Evolutionary conservation across 2,888 invertebrate species (phyloP).

Genomic region (Mythimna impura): DNA sequence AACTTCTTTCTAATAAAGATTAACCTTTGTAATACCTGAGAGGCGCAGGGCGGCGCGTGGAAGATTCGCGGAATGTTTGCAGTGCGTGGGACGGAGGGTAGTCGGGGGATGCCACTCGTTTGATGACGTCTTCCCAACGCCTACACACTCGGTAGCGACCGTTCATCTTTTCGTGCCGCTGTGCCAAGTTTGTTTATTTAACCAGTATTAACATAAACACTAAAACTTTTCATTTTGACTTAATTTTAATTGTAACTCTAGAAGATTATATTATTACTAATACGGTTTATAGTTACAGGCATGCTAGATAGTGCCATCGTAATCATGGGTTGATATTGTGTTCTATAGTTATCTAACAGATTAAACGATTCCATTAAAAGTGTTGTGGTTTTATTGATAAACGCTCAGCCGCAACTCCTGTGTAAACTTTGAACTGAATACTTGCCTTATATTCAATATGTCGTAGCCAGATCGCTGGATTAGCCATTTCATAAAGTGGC

Average conservation of each 20-base stretch:
- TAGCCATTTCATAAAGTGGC: too few species aligned
- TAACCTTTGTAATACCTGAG: slow-evolving; percentile 9
- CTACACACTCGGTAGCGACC: slow-evolving; percentile 20
- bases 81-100: slow-evolving; percentile 24
- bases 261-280: slow-evolving; percentile 45
- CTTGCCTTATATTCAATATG: not conserved
- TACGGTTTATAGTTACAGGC: slow-evolving; percentile 32
- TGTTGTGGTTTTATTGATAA: slow-evolving; percentile 49
- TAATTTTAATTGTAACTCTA: slow-evolving; percentile 24
- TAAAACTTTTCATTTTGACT: slow-evolving; percentile 39
- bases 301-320: slow-evolving; percentile 27
- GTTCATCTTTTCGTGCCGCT: not conserved
- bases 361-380: slow-evolving; percentile 53
- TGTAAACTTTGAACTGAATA: slow-evolving; percentile 23
- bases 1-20: slow-evolving; percentile 4
- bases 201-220: slow-evolving; percentile 47
- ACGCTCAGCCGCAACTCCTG: not conserved
- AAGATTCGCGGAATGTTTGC: slow-evolving; percentile 5
- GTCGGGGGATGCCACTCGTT: slow-evolving; percentile 1
- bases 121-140: slow-evolving; percentile 40
- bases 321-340: slow-evolving; percentile 52
- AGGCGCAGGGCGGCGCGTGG: not conserved
- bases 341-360: slow-evolving; percentile 53
- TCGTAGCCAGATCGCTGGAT: too few species aligned
- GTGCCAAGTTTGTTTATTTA: not conserved